phyloP scores from a whole-genome alignment of 92 coral and sea anemone species.

The Ricordea florida region DNA sequence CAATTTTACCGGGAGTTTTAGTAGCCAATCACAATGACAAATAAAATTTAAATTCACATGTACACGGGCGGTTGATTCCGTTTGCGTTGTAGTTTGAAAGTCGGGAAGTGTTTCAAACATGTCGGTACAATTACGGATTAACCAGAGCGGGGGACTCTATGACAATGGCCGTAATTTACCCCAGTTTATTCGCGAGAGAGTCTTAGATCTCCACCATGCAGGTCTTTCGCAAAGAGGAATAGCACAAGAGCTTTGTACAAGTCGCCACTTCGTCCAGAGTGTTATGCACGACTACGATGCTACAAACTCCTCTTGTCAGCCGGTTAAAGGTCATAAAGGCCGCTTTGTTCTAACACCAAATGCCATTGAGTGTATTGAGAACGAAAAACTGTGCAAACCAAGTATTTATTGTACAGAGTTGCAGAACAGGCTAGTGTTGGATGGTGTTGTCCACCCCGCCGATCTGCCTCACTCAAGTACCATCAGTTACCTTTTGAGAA shows the following conservation, averaged over 20 bases:
- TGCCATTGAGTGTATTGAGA: conserved; percentile 14
- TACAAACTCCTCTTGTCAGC: conserved; percentile 9
- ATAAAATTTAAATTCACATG: too few species aligned
- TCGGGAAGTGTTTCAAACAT: too few species aligned
- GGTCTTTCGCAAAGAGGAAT: neutral
- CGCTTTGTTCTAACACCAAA: conserved; percentile 8
- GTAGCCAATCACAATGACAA: too few species aligned
- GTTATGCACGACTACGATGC: conserved; percentile 11
- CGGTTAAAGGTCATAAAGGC: neutral
- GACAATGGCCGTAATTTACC: conserved; percentile 9
- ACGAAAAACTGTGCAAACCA: conserved; percentile 19
- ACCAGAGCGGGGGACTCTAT: conserved; percentile 4
- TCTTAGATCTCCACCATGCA: conserved; percentile 11
- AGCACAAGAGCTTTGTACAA: conserved; percentile 11
- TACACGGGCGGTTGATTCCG: too few species aligned
- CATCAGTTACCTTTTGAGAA: conserved; percentile 8
- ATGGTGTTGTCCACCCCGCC: conserved; percentile 23
- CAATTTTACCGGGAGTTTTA: too few species aligned
- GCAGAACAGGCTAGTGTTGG: conserved; percentile 4
- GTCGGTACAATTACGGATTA: neutral
- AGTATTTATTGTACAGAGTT: conserved; percentile 19
- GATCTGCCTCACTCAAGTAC: conserved; percentile 11
- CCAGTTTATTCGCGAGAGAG: neutral
- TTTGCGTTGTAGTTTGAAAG: too few species aligned
- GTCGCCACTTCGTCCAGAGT: conserved; percentile 30